Evolutionary conservation across 2,797 vertebrate species (phyloP).

Genomic region (Gobionotothen gibberifrons): DNA sequence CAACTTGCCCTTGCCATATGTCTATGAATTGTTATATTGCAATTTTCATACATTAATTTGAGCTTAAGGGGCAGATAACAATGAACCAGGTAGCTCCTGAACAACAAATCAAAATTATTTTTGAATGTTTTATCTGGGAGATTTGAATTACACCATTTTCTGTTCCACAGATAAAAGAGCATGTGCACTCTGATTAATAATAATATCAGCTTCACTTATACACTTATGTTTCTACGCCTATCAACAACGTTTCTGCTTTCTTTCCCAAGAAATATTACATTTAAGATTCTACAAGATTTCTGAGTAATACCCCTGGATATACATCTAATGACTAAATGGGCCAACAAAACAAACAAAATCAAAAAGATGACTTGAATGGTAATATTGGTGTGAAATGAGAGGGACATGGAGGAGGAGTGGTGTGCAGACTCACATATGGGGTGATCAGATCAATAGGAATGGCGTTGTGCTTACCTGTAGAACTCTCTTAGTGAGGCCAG

Average conservation of each 20-base stretch:
- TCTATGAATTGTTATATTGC: conserved; percentile 47
- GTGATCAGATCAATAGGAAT: conserved; percentile 57
- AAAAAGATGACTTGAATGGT: conserved; percentile 66
- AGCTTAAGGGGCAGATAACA: conserved; percentile 66
- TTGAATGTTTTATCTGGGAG: conserved; percentile 45
- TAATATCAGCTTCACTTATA: conserved; percentile 52
- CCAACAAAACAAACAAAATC: conserved; percentile 72
- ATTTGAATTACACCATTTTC: conserved; percentile 45
- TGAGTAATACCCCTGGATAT: conserved; percentile 62
- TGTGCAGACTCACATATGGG: conserved; percentile 61
- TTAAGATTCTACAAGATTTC: conserved; percentile 49
- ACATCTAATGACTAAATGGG: conserved; percentile 78
- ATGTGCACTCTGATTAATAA: conserved; percentile 70
- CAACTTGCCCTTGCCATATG: conserved; percentile 53
- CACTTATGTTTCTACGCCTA: conserved; percentile 45
- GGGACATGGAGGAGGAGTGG: conserved; percentile 55
- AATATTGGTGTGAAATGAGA: conserved; percentile 53
- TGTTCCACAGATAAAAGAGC: conserved; percentile 45
- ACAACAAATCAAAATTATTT: conserved; percentile 54
- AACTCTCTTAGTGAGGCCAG: conserved; percentile 99
- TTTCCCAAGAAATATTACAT: conserved; percentile 45
- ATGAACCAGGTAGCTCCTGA: conserved; percentile 64
- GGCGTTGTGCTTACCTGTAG: conserved; percentile 93
- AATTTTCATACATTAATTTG: conserved; percentile 62
- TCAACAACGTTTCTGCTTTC: conserved; percentile 45